Evolutionary conservation across 1,140 invertebrate species (phyloP).

Genomic region (Thrips palmi): DNA sequence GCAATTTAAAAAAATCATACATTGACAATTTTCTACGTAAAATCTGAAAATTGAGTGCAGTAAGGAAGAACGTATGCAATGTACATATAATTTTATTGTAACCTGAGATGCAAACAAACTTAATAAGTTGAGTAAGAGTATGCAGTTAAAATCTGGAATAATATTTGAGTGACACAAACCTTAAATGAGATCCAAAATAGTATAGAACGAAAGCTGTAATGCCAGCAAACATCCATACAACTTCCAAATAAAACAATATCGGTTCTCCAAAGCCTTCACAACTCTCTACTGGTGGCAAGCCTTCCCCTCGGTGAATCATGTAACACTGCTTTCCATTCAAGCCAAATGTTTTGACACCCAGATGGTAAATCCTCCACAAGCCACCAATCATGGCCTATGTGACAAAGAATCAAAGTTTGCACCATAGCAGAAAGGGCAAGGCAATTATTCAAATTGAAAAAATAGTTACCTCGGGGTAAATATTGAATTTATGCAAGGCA

Average conservation of each 20-base stretch:
- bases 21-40: no score
- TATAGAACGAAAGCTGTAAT: conserved; percentile 42
- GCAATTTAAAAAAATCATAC: no score
- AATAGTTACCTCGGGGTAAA: conserved; percentile 56
- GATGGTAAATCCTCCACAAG: conserved; percentile 31
- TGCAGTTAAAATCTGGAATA: no score
- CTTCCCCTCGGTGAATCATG: conserved; percentile 40
- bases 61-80: no score
- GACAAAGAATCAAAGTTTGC: conserved; percentile 5
- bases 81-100: neutral
- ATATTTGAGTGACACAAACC: no score
- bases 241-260: conserved; percentile 53
- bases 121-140: neutral
- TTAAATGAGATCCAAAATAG: conserved; percentile 35
- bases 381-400: conserved; percentile 35
- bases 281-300: conserved; percentile 41
- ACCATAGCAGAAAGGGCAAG: neutral
- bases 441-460: conserved; percentile 4
- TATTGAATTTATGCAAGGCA: conserved; percentile 59
- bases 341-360: conserved; percentile 19
- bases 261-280: conserved; percentile 62
- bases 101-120: neutral
- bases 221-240: conserved; percentile 43
- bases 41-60: no score
- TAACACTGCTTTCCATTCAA: conserved; percentile 31